Evolutionary conservation across 2,888 invertebrate species (phyloP).

Genomic region (Pycnomerus fuliginosus): DNA sequence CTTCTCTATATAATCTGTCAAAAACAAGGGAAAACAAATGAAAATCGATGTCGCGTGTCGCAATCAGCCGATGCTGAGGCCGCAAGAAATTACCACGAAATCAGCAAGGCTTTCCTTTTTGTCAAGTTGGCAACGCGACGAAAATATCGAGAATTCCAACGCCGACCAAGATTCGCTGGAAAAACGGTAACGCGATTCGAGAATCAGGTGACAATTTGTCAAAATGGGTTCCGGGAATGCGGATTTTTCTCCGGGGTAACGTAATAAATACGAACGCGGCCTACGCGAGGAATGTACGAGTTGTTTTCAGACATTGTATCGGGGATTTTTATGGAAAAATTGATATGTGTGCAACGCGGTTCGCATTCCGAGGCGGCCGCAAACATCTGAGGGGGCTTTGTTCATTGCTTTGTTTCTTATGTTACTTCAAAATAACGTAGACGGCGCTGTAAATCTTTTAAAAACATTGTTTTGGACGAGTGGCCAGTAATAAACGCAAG

Average conservation of each 20-base stretch:
- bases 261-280: constrained; percentile 11
- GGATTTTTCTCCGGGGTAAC: constrained; percentile 6
- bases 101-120: constrained; percentile 4
- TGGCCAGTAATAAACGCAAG: constrained; percentile 5
- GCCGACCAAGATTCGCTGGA: constrained; percentile 11
- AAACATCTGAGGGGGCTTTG: neutral
- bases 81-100: neutral
- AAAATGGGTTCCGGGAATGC: constrained; percentile 11
- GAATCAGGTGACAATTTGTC: neutral
- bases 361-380: no score
- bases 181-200: constrained; percentile 6
- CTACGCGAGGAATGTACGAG: constrained; percentile 13
- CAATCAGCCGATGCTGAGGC: constrained; percentile 1
- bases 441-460: constrained; percentile 8
- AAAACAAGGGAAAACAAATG: constrained; percentile 10
- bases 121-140: constrained; percentile 3
- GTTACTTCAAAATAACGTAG: constrained; percentile 6
- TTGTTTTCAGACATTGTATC: constrained; percentile 11
- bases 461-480: no score
- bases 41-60: constrained; percentile 2
- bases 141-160: constrained; percentile 6
- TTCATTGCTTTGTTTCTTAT: constrained; percentile 1
- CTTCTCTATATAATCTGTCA: constrained; percentile 40
- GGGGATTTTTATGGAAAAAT: constrained; percentile 3
- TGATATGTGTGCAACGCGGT: constrained; percentile 5